Conservation (phyloP, 2,113 vertebrate genomes). For the Mixornis gularis region DNA sequence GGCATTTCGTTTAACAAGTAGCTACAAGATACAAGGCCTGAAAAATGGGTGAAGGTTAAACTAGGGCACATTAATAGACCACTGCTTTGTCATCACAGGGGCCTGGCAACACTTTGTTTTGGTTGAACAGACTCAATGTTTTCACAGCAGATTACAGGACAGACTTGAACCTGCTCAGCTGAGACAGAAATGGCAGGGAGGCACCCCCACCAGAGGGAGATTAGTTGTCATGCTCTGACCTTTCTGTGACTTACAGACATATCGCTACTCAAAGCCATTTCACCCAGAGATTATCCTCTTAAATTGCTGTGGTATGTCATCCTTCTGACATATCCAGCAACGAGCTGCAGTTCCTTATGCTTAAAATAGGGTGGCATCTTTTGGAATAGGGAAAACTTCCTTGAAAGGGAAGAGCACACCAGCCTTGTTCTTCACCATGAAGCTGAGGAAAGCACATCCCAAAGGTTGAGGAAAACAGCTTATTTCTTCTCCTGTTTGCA, state of each 20-base stretch:
- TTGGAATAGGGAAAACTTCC: background rate
- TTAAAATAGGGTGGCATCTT: background rate
- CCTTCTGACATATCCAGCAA: background rate
- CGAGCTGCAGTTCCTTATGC: background rate
- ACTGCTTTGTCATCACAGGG: background rate
- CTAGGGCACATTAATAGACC: background rate
- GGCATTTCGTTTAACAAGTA: background rate
- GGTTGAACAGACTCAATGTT: background rate
- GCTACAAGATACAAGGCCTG: background rate
- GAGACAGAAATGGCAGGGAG: background rate
- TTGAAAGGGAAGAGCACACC: background rate
- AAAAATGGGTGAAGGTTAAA: background rate
- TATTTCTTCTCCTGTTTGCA: background rate
- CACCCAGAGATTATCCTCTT: background rate
- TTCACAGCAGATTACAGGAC: background rate
- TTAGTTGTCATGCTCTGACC: conserved; percentile 1
- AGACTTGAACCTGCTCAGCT: background rate
- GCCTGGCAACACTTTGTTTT: background rate
- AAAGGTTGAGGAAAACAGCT: background rate
- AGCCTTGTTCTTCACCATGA: background rate
- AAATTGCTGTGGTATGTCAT: background rate
- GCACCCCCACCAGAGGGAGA: background rate
- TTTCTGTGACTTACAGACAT: background rate
- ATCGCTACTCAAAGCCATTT: background rate
- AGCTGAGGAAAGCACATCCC: background rate